Evolutionary conservation across 2,113 vertebrate species (phyloP).

Genomic region (Prunella himalayana): DNA sequence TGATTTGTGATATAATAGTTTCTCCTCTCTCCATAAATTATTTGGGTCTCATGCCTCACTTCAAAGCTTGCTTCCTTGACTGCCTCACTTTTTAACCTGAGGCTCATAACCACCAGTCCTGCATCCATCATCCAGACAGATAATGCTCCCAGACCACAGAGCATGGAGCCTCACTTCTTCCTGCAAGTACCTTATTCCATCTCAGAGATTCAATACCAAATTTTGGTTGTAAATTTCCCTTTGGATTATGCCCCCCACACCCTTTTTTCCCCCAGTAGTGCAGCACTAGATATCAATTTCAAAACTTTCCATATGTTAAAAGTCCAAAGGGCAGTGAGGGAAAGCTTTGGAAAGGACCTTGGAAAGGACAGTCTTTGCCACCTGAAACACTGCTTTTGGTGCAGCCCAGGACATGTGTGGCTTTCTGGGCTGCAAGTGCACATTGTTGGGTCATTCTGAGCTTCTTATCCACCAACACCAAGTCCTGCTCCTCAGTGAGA

Average conservation of each 20-base stretch:
- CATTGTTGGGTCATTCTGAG: not conserved
- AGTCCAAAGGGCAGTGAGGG: not conserved
- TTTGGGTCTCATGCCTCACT: not conserved
- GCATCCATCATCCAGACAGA: not conserved
- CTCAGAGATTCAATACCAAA: not conserved
- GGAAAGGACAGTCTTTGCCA: not conserved
- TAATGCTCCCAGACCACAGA: not conserved
- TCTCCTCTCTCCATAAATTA: not conserved
- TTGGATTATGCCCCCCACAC: rapidly evolving
- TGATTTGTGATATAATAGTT: not conserved
- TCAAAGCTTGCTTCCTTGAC: not conserved
- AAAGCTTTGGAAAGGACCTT: not conserved
- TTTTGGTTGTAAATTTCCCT: not conserved
- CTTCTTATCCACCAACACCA: not conserved
- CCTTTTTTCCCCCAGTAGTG: not conserved
- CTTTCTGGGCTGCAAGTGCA: not conserved
- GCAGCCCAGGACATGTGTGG: not conserved
- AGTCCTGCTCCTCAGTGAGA: not conserved
- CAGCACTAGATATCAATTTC: not conserved
- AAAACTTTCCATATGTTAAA: not conserved
- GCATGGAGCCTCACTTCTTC: not conserved
- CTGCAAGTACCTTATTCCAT: not conserved
- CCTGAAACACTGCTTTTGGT: not conserved
- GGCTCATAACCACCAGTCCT: not conserved
- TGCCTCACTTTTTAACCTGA: not conserved